These are phyloP conservation scores for Trichogramma dendrolimi DNA, from an alignment of 2,888 invertebrate species.

Conservation along the genomic window DNA sequence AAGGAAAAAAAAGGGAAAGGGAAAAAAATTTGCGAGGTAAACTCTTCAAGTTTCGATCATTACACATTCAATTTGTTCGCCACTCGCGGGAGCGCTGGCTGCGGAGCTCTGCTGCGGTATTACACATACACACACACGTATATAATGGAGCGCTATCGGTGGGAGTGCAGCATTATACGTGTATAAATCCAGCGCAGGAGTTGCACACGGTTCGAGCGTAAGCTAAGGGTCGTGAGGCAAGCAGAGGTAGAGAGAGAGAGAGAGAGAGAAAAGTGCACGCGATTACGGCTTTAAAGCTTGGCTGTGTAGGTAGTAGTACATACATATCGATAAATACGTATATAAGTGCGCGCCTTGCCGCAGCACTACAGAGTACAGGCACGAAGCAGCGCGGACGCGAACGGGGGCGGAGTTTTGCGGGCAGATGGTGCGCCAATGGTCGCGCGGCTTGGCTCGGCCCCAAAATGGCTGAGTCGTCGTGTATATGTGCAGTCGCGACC, in stretches of 20 bases:
- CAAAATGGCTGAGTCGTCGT: conserved; percentile 51
- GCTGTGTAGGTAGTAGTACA: no score
- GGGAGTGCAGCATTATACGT: no score
- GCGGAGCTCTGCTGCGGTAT: background rate
- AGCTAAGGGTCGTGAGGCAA: no score
- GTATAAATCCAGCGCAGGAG: no score
- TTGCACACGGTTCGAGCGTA: no score
- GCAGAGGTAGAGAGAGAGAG: no score
- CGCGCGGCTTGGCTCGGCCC: conserved; percentile 43
- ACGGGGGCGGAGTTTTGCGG: conserved; percentile 13
- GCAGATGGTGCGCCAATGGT: conserved; percentile 26
- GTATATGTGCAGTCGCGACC: conserved; percentile 22
- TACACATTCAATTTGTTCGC: conserved; percentile 45
- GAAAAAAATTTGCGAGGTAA: background rate
- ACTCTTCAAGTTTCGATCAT: conserved; percentile 23
- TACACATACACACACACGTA: no score
- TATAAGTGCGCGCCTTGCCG: conserved; percentile 31
- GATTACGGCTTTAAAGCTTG: no score
- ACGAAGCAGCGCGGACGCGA: conserved; percentile 25
- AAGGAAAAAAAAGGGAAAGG: background rate
- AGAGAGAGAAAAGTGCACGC: no score
- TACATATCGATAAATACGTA: background rate
- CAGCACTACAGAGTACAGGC: conserved; percentile 26
- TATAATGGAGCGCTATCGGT: no score
- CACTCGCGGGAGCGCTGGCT: conserved; percentile 9